Evolutionary conservation across 2,113 vertebrate species (phyloP), one percentile per base, ranked within the genome.

Genomic region (Ictalurus furcatus): DNA sequence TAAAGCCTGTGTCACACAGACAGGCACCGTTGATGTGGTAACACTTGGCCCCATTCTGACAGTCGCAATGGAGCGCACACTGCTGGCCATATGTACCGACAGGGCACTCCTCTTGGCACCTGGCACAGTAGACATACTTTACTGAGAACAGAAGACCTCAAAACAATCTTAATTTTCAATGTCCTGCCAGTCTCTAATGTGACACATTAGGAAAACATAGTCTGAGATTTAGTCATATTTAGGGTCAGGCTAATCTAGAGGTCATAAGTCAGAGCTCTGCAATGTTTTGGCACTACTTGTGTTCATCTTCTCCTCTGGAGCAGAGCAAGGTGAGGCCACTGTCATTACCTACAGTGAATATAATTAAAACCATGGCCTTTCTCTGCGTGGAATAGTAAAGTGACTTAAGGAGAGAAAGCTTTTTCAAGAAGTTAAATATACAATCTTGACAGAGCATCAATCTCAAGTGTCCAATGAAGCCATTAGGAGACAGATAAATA

Each of bases 71-170:
- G n/a, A 97, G 97, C 0, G 96, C 92, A 89, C 98, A 99, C 93
- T 97, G 97, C 58, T 96, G 97, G 80, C 98, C 98, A 0, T 97
- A 99, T 0, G 96, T 98, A 82, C 98, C 98, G 0, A 98, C 93
- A 12, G 98, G 97, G 92, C 98, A 99, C 90, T 99, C 98, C 89
- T 99, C 98, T 90, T 99, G 98, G 92, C 98, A 99, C 94, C 98
- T 99, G 80, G 63, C 85, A 88, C 52, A 86, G 40, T 37, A 80
- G 17, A 67, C 37, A 84, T 37, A 78, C 56, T 37, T 85, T 40
- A 85, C 44, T 54, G 21, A 88, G 44, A 65, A 11, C 44, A 52
- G 19, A 86, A 76, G 44, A 34, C 3, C 79, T 76, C 25, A 52
- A 1, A 8, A 52, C 19, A 13, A 40, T 11, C 21, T n/a, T 69